Base-by-base conservation (phyloP, 2,888 invertebrate species). In the Lamellibrachia columna region DNA sequence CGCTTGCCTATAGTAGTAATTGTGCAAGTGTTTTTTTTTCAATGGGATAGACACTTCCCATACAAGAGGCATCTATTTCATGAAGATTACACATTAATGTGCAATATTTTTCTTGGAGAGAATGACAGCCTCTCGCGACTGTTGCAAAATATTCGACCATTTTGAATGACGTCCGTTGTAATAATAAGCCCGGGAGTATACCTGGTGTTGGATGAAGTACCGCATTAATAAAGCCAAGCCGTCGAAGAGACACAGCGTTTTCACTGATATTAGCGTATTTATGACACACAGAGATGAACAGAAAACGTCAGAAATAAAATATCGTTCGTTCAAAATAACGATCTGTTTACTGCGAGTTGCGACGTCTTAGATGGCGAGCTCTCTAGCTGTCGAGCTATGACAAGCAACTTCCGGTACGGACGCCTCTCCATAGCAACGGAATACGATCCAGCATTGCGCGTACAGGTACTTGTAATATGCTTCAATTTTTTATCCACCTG, bases 381-480 rank as follows among this genome's bases (percentile, higher is more conserved):
- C 40, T 40, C 40, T 40, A 40, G 40, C 40, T n/a, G 15, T 75
- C 11, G 15, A 15, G 22, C 75, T 22, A 75, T 75, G 75, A 75
- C 75, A 75, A 75, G 75, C 75, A 75, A 75, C 75, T 75, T 75
- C 75, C 75, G 75, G 75, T 22, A 75, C n/a, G 75, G n/a, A 75
- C 75, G 75, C 75, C 22, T 15, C 75, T 75, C 75, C 75, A 75
- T 75, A 75, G 75, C 75, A 75, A 75, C 75, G 75, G n/a, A 75
- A 75, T 75, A 75, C 75, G 75, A 75, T 22, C 4, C 15, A 15
- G n/a, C 75, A 15, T 22, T 1, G 75, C 75, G 15, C 75, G 75
- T 11, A n/a, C 75, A 15, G 22, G n/a, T 75, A 22, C 0, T 75
- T 75, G 22, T 75, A 22, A 75, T 15, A n/a, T 75, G 75, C n/a